Evolutionary conservation across 1,140 invertebrate genomes (phyloP).

Genomic region (Drosophila melanica): DNA sequence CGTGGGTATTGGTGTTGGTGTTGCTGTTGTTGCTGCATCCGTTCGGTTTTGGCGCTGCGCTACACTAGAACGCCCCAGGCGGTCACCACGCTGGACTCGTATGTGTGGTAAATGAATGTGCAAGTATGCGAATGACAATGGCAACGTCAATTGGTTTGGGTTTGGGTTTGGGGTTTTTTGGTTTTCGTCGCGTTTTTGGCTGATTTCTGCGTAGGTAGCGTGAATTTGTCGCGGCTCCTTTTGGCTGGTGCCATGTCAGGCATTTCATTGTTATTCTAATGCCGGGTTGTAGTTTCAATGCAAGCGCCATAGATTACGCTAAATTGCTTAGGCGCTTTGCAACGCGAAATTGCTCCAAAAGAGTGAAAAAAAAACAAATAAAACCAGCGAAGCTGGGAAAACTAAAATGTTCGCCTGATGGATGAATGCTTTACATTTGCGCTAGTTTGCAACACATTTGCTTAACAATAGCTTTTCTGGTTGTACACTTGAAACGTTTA

Average conservation of each 20-base stretch:
- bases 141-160: constrained; percentile 69
- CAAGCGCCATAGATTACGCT: constrained; percentile 56
- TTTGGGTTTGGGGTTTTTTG: constrained; percentile 35
- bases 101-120: constrained; percentile 50
- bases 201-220: constrained; percentile 64
- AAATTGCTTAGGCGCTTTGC: constrained; percentile 56
- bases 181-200: constrained; percentile 35
- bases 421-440: constrained; percentile 17
- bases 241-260: constrained; percentile 40
- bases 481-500: constrained; percentile 5
- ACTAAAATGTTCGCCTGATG: constrained; percentile 50
- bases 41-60: constrained; percentile 34
- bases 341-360: constrained; percentile 16
- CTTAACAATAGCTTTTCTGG: constrained; percentile 20
- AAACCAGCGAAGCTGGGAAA: constrained; percentile 27
- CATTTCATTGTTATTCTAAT: constrained; percentile 77
- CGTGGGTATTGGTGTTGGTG: constrained; percentile 17
- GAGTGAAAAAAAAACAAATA: constrained; percentile 24
- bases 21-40: constrained; percentile 23
- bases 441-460: constrained; percentile 6
- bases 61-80: constrained; percentile 44
- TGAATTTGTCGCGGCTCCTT: constrained; percentile 35
- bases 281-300: constrained; percentile 46
- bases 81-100: constrained; percentile 39
- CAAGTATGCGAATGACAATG: constrained; percentile 72